Conservation (phyloP, 2,797 vertebrate genomes). For the Sebastes matsubarae region DNA sequence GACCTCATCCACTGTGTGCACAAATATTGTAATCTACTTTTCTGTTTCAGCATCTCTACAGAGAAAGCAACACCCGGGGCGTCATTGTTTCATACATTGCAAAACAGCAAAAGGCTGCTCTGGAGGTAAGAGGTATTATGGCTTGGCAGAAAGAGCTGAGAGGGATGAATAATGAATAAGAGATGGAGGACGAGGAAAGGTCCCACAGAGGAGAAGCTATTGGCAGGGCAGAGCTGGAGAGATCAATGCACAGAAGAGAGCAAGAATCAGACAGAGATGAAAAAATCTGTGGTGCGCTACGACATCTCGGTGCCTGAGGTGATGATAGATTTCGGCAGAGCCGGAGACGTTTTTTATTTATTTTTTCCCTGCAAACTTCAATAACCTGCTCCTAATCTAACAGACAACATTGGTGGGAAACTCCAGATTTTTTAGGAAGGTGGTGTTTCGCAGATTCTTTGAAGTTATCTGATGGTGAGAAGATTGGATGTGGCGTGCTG, state of each 20-base stretch:
- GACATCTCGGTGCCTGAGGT: constrained; percentile 40
- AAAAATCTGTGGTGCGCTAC: constrained; percentile 25
- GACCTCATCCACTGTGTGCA: neutral
- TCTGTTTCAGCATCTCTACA: constrained; percentile 25
- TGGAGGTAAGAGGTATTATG: constrained; percentile 46
- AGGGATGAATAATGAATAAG: constrained; percentile 72
- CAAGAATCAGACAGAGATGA: constrained; percentile 30
- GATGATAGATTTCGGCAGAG: constrained; percentile 46
- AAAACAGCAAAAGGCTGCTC: constrained; percentile 35
- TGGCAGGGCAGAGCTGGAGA: constrained; percentile 48
- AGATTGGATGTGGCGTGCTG: constrained; percentile 58
- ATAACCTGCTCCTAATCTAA: constrained; percentile 50
- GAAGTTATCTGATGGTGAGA: constrained; percentile 70
- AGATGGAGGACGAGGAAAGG: constrained; percentile 53
- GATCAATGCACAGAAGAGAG: constrained; percentile 62
- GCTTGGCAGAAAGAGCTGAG: constrained; percentile 28
- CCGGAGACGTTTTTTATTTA: neutral
- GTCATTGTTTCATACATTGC: constrained; percentile 34
- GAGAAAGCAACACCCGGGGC: constrained; percentile 25
- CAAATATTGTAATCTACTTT: constrained; percentile 34
- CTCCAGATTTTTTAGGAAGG: constrained; percentile 50
- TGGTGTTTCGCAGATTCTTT: constrained; percentile 65
- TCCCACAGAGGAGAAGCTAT: constrained; percentile 60
- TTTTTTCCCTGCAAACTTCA: constrained; percentile 51
- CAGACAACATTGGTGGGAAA: constrained; percentile 47